Percentiles rank a stretch among this genome's conserved stretches.
phyloP scores from a whole-genome alignment of 2,888 invertebrate genomes.

The Dasypolia templi region DNA sequence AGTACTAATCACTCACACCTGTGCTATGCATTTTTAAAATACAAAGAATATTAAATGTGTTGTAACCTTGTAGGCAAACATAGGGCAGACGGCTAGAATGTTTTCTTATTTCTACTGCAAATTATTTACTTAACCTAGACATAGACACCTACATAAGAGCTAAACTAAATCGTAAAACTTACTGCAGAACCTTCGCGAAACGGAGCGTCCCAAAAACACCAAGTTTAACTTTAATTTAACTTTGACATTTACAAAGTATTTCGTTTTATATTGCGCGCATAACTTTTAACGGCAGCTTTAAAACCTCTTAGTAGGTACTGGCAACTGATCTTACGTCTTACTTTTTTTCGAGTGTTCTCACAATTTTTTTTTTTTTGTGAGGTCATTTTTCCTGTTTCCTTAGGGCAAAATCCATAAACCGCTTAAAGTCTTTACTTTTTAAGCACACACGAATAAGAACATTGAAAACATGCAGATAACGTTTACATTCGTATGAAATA shows the following conservation, averaged over 20 bases:
- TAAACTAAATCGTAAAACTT: conserved; percentile 50
- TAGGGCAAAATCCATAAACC: background rate
- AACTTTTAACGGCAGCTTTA: conserved; percentile 56
- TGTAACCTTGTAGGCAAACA: too few species aligned
- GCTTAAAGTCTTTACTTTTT: background rate
- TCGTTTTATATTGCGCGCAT: conserved; percentile 39
- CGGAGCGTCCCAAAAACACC: conserved; percentile 24
- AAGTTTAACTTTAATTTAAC: conserved; percentile 51
- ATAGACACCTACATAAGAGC: conserved; percentile 8
- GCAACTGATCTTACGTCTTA: conserved; percentile 4
- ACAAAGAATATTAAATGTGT: too few species aligned
- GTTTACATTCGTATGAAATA: background rate
- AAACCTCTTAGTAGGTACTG: conserved; percentile 26
- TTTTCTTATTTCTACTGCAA: background rate
- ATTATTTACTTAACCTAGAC: conserved; percentile 22
- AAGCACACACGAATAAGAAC: background rate
- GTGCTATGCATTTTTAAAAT: too few species aligned
- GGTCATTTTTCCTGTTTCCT: background rate
- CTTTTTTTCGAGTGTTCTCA: conserved; percentile 10
- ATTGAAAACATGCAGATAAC: background rate
- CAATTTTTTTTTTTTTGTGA: background rate
- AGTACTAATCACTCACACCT: too few species aligned
- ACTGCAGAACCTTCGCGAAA: conserved; percentile 26
- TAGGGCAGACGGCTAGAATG: background rate
- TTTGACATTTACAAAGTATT: conserved; percentile 56